Percentiles rank a stretch among this genome's conserved stretches.
These are phyloP conservation scores for Drosophila murphyi DNA, from an alignment of 1,140 invertebrate species.

Conservation along the genomic window DNA sequence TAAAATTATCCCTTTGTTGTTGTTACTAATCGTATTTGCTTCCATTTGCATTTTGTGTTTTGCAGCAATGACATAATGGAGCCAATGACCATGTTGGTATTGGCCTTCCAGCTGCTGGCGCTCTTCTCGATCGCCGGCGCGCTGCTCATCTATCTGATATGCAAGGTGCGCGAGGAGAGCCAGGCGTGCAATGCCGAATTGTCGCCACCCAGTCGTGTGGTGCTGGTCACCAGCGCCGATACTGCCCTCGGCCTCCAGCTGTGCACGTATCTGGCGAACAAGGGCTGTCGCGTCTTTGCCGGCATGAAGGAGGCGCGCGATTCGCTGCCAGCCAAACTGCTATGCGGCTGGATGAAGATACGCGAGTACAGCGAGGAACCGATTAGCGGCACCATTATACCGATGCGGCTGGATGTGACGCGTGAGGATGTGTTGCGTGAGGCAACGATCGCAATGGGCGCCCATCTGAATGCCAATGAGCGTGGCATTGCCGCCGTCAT, in stretches of 20 bases:
- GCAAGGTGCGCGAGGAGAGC: slow-evolving; percentile 87
- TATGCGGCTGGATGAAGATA: slow-evolving; percentile 87
- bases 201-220: slow-evolving; percentile 85
- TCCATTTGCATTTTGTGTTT: slow-evolving; percentile 10
- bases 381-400: slow-evolving; percentile 86
- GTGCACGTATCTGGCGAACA: slow-evolving; percentile 87
- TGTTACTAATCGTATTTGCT: not conserved
- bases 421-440: slow-evolving; percentile 91
- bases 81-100: slow-evolving; percentile 89
- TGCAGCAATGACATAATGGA: slow-evolving; percentile 87
- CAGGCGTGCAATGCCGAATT: slow-evolving; percentile 68
- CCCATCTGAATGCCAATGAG: slow-evolving; percentile 92
- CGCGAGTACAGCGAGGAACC: slow-evolving; percentile 86
- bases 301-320: slow-evolving; percentile 87
- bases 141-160: slow-evolving; percentile 89
- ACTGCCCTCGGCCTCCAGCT: slow-evolving; percentile 89
- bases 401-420: slow-evolving; percentile 91
- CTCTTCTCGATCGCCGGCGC: slow-evolving; percentile 91
- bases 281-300: slow-evolving; percentile 91
- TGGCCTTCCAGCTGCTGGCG: slow-evolving; percentile 91
- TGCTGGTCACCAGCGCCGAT: slow-evolving; percentile 91
- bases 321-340: slow-evolving; percentile 85
- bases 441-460: slow-evolving; percentile 90
- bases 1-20: no score
- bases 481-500: slow-evolving; percentile 93